Evolutionary conservation across 2,888 invertebrate species (phyloP).

Genomic region (Aromia moschata): DNA sequence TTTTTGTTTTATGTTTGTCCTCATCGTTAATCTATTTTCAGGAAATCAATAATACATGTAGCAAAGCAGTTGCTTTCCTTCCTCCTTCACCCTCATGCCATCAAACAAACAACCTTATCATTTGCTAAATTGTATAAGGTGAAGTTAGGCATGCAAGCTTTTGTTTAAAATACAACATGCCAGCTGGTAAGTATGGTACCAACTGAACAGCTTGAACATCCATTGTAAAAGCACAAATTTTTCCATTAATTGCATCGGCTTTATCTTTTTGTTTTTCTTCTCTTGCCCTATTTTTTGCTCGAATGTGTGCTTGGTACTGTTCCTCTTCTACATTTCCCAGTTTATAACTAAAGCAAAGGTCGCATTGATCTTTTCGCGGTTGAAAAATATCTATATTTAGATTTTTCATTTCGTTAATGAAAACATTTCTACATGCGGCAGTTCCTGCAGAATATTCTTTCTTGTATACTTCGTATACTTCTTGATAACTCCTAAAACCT

Average conservation of each 20-base stretch:
- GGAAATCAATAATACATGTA: constrained; percentile 32
- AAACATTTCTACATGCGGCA: not conserved
- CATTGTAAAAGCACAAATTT: constrained; percentile 29
- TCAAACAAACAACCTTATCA: constrained; percentile 35
- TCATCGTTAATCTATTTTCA: too few species aligned
- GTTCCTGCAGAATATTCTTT: not conserved
- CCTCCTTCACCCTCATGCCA: constrained; percentile 40
- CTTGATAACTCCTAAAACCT: not conserved
- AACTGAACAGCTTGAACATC: constrained; percentile 47
- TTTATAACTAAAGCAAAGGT: constrained; percentile 39
- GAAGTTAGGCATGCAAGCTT: constrained; percentile 48
- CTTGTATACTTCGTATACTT: not conserved
- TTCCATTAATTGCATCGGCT: constrained; percentile 28
- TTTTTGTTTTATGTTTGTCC: too few species aligned
- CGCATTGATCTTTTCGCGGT: constrained; percentile 40
- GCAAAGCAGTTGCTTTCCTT: constrained; percentile 34
- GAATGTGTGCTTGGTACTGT: constrained; percentile 36
- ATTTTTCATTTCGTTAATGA: not conserved
- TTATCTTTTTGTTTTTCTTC: constrained; percentile 44
- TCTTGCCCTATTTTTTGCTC: constrained; percentile 43
- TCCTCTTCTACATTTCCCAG: constrained; percentile 42
- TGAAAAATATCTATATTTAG: not conserved
- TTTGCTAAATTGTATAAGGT: constrained; percentile 34
- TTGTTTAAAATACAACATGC: constrained; percentile 43
- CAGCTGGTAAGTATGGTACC: constrained; percentile 36